phyloP scores from a whole-genome alignment of 92 coral and sea anemone species.

The Epizoanthus ramosus region DNA sequence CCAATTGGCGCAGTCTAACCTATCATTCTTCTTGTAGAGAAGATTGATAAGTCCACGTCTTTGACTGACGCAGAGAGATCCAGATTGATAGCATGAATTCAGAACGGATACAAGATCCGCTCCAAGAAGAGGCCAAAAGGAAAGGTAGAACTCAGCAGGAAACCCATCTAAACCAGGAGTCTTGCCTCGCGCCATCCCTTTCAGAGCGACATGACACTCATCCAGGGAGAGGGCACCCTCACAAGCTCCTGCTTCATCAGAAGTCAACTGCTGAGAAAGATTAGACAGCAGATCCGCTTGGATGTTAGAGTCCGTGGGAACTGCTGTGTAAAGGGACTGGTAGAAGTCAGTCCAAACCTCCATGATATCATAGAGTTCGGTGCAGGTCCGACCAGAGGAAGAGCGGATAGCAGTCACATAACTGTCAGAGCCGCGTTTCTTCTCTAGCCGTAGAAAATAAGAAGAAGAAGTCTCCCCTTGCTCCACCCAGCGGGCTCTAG shows the following conservation, averaged over 20 bases:
- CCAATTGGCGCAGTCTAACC: conserved; percentile 39
- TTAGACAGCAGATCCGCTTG: not conserved
- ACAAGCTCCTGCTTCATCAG: conserved; percentile 29
- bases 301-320: not conserved
- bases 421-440: not conserved
- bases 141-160: conserved; percentile 45
- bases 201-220: conserved; percentile 34
- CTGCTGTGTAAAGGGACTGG: conserved; percentile 2
- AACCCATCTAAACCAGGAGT: conserved; percentile 50
- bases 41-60: conserved; percentile 44
- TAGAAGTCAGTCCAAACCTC: conserved; percentile 23
- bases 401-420: conserved; percentile 1
- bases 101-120: conserved; percentile 10
- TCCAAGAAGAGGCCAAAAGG: conserved; percentile 37
- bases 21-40: conserved; percentile 31
- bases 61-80: conserved; percentile 7
- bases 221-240: conserved; percentile 35
- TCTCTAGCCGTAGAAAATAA: conserved; percentile 26
- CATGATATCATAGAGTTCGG: not conserved
- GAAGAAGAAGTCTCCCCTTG: conserved; percentile 25
- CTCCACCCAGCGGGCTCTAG: conserved; percentile 31
- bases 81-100: conserved; percentile 2
- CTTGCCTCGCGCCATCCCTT: conserved; percentile 33
- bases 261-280: not conserved
- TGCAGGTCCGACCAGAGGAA: not conserved